Evolutionary conservation across 2,113 vertebrate species (phyloP).

Genomic region (Thamnophis sirtalis): DNA sequence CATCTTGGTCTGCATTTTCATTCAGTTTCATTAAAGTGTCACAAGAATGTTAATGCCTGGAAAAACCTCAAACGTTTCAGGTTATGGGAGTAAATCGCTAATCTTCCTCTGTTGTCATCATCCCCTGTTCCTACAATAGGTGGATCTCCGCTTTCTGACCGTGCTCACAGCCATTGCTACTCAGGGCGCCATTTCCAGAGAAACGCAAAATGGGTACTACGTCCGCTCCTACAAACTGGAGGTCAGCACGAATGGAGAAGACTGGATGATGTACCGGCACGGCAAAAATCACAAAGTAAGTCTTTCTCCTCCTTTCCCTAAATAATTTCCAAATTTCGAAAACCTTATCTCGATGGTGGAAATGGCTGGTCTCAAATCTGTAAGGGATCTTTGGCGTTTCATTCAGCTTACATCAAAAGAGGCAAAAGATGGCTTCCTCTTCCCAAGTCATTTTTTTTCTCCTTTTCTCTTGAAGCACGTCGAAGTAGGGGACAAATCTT

Average conservation of each 20-base stretch:
- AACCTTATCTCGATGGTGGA: neutral
- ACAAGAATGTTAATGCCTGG: neutral
- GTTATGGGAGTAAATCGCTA: neutral
- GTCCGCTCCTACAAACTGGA: conserved; percentile 95
- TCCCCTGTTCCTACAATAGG: conserved; percentile 64
- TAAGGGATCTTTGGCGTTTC: neutral
- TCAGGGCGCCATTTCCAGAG: conserved; percentile 91
- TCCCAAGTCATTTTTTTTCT: conserved; percentile 47
- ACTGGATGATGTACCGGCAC: conserved; percentile 97
- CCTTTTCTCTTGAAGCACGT: conserved; percentile 45
- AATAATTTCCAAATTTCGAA: neutral
- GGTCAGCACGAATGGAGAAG: conserved; percentile 96
- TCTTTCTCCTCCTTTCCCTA: neutral
- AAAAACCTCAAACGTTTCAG: neutral
- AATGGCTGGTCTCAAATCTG: neutral
- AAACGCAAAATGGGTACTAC: conserved; percentile 90
- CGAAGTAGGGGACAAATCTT: conserved; percentile 29
- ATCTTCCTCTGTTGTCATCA: conserved; percentile 11
- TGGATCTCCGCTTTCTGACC: conserved; percentile 92
- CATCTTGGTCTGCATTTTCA: neutral
- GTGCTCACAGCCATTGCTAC: conserved; percentile 92
- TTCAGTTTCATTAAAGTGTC: neutral
- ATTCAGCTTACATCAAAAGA: conserved; percentile 10
- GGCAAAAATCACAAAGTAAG: conserved; percentile 97
- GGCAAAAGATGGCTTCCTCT: neutral